A percentile compares a stretch with the other conserved stretches of the same genome.
Conservation (phyloP, 1,140 invertebrate genomes). For the Pseudomyrmex gracilis region DNA sequence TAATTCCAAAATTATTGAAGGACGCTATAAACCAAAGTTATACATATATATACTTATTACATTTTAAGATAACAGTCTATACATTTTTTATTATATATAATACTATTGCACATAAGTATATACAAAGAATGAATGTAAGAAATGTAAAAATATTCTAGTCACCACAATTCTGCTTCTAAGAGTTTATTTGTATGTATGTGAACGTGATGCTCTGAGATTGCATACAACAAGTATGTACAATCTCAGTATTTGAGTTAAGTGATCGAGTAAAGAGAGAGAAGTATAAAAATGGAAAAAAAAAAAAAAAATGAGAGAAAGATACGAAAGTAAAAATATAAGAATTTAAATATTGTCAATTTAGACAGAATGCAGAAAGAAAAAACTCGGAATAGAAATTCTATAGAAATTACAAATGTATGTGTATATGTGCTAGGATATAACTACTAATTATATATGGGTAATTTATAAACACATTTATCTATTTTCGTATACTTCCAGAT, state of each 20-base stretch:
- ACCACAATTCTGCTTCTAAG: conserved; percentile 78
- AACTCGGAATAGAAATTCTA: conserved; percentile 56
- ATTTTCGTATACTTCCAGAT: conserved; percentile 75
- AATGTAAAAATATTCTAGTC: conserved; percentile 84
- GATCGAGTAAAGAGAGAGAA: conserved; percentile 51
- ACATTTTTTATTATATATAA: conserved; percentile 70
- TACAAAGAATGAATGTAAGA: conserved; percentile 79
- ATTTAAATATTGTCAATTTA: conserved; percentile 75
- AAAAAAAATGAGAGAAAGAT: conserved; percentile 55
- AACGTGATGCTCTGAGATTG: conserved; percentile 61
- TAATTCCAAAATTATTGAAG: conserved; percentile 63
- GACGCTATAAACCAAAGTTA: conserved; percentile 82
- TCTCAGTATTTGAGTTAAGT: background rate
- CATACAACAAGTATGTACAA: conserved; percentile 39
- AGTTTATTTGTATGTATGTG: conserved; percentile 63
- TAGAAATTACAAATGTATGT: conserved; percentile 73
- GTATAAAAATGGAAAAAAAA: conserved; percentile 56
- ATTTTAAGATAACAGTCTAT: conserved; percentile 70
- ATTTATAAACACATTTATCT: conserved; percentile 72
- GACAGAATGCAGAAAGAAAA: conserved; percentile 55
- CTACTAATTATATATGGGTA: conserved; percentile 66
- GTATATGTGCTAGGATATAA: conserved; percentile 71
- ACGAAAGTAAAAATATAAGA: conserved; percentile 70
- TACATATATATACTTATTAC: conserved; percentile 65
- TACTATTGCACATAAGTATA: conserved; percentile 74